These are phyloP conservation scores for Sarcoramphus papa DNA, from an alignment of 2,797 vertebrate genomes.

Conservation along the genomic window DNA sequence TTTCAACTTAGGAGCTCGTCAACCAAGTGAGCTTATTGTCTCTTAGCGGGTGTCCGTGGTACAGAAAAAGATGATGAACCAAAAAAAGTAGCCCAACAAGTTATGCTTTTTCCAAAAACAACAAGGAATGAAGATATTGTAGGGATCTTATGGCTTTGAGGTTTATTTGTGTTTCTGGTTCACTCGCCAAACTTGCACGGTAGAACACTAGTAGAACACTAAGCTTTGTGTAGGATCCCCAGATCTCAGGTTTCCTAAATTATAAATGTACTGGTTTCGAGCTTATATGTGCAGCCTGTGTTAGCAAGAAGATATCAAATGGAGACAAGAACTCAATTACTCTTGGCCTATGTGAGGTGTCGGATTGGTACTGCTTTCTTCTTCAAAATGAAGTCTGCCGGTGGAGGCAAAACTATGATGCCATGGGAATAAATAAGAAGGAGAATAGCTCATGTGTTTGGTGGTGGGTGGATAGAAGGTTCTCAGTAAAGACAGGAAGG, in stretches of 20 bases:
- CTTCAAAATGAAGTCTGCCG: background rate
- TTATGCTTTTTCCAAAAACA: background rate
- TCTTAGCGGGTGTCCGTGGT: background rate
- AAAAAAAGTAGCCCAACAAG: background rate
- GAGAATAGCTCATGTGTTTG: background rate
- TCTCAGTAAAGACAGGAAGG: background rate
- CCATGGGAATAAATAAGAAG: background rate
- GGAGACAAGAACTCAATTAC: background rate
- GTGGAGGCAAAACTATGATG: background rate
- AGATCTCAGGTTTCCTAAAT: background rate
- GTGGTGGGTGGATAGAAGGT: background rate
- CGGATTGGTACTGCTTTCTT: background rate
- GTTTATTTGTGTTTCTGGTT: background rate
- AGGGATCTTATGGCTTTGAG: background rate
- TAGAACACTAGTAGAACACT: background rate
- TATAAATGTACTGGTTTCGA: background rate
- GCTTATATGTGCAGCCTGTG: background rate
- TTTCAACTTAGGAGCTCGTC: background rate
- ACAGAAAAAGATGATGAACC: background rate
- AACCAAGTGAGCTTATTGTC: background rate
- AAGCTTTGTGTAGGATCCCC: background rate
- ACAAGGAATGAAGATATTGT: background rate
- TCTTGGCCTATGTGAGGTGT: fast-evolving
- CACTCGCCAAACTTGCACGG: background rate
- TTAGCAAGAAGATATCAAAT: background rate